Conservation (phyloP, 2,888 invertebrate genomes). For the Chrysopilus asiliformis region DNA sequence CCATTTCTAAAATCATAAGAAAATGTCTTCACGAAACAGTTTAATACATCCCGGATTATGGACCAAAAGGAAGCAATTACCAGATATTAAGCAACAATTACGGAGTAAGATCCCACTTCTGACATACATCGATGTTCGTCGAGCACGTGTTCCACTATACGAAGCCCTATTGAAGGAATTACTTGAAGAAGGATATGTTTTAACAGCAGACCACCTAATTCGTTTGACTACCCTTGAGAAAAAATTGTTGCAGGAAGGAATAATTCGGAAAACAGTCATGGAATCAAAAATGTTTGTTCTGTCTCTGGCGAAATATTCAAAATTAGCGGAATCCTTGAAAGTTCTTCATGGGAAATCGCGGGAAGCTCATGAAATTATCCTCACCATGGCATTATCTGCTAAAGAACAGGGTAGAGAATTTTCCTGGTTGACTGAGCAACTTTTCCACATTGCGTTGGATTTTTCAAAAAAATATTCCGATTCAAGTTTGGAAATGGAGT, state of each 20-base stretch:
- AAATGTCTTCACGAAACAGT: not conserved
- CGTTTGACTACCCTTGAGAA: not conserved
- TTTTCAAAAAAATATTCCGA: not conserved
- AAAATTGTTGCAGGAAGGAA: not conserved
- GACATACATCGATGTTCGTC: conserved; percentile 1
- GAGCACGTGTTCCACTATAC: not conserved
- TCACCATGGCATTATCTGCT: not conserved
- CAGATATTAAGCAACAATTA: conserved; percentile 2
- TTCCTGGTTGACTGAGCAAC: conserved; percentile 1
- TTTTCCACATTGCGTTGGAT: conserved; percentile 1
- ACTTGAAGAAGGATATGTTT: conserved; percentile 1
- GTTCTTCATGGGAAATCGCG: not conserved
- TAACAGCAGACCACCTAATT: not conserved
- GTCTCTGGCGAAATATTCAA: not conserved
- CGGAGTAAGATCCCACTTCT: conserved; percentile 1
- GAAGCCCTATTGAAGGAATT: conserved; percentile 1
- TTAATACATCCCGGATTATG: conserved; percentile 5
- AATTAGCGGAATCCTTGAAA: not conserved
- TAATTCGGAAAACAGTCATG: not conserved
- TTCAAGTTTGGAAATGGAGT: not conserved
- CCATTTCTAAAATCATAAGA: not conserved
- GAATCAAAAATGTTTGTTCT: conserved; percentile 1
- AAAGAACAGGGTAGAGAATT: not conserved
- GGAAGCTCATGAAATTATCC: not conserved
- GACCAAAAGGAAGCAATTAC: not conserved